Conservation (phyloP, 2,113 vertebrate species). For the Dicentrarchus labrax region DNA sequence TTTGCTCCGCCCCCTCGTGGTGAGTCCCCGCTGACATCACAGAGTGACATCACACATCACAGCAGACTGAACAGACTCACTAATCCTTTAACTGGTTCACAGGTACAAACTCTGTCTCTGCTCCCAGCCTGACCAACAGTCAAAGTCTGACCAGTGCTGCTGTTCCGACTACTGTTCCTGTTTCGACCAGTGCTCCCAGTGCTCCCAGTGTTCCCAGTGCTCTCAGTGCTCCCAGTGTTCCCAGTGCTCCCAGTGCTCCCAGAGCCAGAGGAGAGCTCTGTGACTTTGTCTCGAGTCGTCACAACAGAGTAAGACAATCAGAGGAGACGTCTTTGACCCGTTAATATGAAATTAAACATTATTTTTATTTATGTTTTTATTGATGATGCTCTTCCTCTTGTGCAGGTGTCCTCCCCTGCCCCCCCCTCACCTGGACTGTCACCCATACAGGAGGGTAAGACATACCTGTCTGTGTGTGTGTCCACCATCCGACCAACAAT, state of each 20-base stretch:
- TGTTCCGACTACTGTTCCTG: neutral
- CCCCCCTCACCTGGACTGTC: constrained; percentile 11
- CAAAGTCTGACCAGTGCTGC: neutral
- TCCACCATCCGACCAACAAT: too few relatives aligned
- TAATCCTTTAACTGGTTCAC: constrained; percentile 11
- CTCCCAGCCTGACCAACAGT: neutral
- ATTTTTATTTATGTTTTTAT: neutral
- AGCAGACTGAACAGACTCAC: neutral
- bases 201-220: neutral
- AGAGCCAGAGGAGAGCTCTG: neutral
- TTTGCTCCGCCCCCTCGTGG: constrained; percentile 44
- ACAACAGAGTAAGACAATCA: constrained; percentile 19
- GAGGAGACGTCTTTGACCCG: neutral
- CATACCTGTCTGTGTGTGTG: neutral
- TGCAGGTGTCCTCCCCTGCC: constrained; percentile 23
- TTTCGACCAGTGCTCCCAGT: neutral
- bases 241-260: neutral
- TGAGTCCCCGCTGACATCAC: constrained; percentile 33
- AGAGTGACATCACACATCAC: neutral
- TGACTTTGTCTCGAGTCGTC: neutral
- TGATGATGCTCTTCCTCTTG: neutral
- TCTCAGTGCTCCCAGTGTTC: neutral
- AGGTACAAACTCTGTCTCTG: constrained; percentile 22
- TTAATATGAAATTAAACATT: too few relatives aligned
- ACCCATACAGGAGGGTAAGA: constrained; percentile 42